Percentiles rank a stretch among this genome's conserved stretches.
phyloP scores from a whole-genome alignment of 2,113 vertebrate species.

The Cinclus mexicanus region DNA sequence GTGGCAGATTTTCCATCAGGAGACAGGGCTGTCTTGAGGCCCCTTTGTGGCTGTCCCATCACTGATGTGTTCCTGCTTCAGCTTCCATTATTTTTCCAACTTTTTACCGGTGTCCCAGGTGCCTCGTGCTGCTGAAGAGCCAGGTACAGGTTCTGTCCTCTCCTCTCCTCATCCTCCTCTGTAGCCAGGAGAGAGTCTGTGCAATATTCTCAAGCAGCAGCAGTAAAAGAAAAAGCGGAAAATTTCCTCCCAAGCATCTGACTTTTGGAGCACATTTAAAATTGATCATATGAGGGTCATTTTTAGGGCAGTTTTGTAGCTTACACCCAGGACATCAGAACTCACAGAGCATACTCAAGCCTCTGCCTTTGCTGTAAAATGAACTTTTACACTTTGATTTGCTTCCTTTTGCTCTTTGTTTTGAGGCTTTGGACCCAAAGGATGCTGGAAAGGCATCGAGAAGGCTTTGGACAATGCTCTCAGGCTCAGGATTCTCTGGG shows the following conservation, averaged over 20 bases:
- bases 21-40: background rate
- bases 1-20: background rate
- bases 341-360: background rate
- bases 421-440: background rate
- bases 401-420: background rate
- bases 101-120: background rate
- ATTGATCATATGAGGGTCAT: background rate
- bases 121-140: background rate
- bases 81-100: background rate
- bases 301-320: background rate
- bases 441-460: background rate
- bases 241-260: background rate
- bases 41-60: background rate
- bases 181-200: background rate
- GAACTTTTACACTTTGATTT: background rate
- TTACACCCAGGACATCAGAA: background rate
- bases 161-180: background rate
- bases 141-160: background rate
- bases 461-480: background rate
- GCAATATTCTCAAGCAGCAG: background rate
- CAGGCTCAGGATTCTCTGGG: background rate
- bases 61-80: background rate
- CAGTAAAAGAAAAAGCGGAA: background rate
- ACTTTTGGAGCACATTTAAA: background rate
- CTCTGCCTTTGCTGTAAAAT: background rate